phyloP scores from a whole-genome alignment of 2,888 invertebrate species.

The Ernsta delagoae region DNA sequence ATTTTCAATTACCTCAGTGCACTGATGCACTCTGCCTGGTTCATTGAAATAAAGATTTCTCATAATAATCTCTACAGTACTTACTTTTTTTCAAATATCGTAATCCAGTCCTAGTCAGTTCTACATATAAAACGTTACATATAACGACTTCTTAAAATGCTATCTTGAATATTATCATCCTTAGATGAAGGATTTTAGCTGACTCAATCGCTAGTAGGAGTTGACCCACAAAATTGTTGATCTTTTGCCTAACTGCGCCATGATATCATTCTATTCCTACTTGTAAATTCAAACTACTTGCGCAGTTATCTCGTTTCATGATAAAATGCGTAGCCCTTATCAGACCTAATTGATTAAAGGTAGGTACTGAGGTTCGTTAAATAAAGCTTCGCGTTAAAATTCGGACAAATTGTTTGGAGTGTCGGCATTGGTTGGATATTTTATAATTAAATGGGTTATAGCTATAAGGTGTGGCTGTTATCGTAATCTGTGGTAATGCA shows the following conservation, averaged over 20 bases:
- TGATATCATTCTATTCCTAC: slow-evolving; percentile 64
- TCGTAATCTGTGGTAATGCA: slow-evolving; percentile 46
- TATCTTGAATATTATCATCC: neutral
- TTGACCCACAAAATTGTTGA: slow-evolving; percentile 57
- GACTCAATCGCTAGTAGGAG: slow-evolving; percentile 9
- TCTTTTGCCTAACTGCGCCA: slow-evolving; percentile 53
- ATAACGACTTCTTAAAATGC: no score
- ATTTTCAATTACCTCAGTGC: no score
- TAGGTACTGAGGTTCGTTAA: slow-evolving; percentile 47
- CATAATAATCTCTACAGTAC: no score
- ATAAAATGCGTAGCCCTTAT: slow-evolving; percentile 69
- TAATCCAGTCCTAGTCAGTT: no score
- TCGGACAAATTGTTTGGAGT: slow-evolving; percentile 41
- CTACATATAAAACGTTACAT: no score
- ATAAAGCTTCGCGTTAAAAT: slow-evolving; percentile 51
- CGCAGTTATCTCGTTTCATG: slow-evolving; percentile 60
- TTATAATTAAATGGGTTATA: slow-evolving; percentile 51
- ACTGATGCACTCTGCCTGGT: no score
- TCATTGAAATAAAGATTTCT: no score
- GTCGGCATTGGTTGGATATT: slow-evolving; percentile 17
- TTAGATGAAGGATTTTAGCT: slow-evolving; percentile 4
- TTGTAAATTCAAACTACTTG: slow-evolving; percentile 53
- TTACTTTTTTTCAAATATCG: no score
- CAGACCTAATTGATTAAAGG: slow-evolving; percentile 63
- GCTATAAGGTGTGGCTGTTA: slow-evolving; percentile 68